Percentiles rank a stretch among this genome's conserved stretches.
Evolutionary conservation across 2,888 invertebrate species (phyloP).

Genomic region (Andricus quercusramuli): DNA sequence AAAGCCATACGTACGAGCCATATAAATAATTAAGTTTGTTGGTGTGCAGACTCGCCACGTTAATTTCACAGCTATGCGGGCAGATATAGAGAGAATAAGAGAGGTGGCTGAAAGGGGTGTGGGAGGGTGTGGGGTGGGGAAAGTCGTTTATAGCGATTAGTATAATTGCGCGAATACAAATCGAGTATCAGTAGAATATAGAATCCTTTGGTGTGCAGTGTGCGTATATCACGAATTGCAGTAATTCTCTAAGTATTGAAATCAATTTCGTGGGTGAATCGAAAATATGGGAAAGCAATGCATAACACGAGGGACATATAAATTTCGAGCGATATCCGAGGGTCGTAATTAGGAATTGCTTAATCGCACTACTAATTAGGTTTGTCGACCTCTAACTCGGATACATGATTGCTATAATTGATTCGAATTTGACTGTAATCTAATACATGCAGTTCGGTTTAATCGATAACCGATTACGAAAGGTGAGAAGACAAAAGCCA

Average conservation of each 20-base stretch:
- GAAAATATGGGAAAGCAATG: constrained; percentile 59
- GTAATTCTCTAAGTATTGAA: constrained; percentile 23
- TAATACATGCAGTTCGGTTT: constrained; percentile 51
- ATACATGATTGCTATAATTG: constrained; percentile 67
- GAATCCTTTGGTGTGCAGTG: neutral
- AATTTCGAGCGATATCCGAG: constrained; percentile 70
- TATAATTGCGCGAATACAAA: neutral
- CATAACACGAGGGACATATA: constrained; percentile 69
- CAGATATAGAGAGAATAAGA: constrained; percentile 4
- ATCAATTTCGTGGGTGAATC: constrained; percentile 23
- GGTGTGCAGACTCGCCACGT: neutral
- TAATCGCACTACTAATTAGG: constrained; percentile 75
- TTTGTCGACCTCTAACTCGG: constrained; percentile 61
- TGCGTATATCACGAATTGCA: neutral
- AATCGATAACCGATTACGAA: constrained; percentile 49
- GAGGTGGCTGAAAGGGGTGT: too few relatives aligned
- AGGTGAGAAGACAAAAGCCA: neutral
- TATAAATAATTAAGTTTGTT: constrained; percentile 22
- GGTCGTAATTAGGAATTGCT: constrained; percentile 75
- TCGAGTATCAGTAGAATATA: constrained; percentile 5
- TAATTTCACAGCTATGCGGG: constrained; percentile 15
- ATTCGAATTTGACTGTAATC: constrained; percentile 75
- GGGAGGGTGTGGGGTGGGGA: neutral
- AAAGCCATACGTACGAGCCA: neutral
- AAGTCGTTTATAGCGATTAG: constrained; percentile 32